Base-by-base conservation (phyloP, 1,140 invertebrate species). In the Brachystomella parvula region DNA sequence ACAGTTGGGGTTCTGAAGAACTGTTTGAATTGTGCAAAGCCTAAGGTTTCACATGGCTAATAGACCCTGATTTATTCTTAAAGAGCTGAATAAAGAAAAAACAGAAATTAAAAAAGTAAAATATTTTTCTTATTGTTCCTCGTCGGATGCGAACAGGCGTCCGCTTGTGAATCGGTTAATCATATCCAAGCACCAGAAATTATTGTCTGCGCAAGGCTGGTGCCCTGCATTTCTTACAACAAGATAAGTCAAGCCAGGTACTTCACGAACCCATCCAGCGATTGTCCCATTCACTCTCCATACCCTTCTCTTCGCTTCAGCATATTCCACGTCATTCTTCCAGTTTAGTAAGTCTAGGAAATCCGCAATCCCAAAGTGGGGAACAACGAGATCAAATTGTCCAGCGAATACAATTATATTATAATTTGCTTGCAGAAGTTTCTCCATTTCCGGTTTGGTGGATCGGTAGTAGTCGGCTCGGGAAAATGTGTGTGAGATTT, bases 341-440 rank as follows among this genome's bases (percentile, higher is more conserved):
- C 90, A 93, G 44, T 87, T 79, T 0, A 93, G 75, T 3, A 75
- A 77, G 30, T 77, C 66, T 6, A 93, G 75, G 75, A 87, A 91
- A 70, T 86, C 86, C 56, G 86, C 82, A 0, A 89, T 90, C 32
- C 88, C 74, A 0, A 89, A 85, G 76, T 90, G 90, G 1, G 89
- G 86, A 1, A 91, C 86, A 73, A 92, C 90, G 21, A 94, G 86
- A 75, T 94, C 90, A 39, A 93, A 75, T 74, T 92, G 89, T 0
- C 90, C 90, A 74, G 85, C 91, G 75, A 92, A 94, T 59, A 89
- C 81, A 3, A 89, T 78, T 2, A 74, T 70, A 3, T 58, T 70
- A 56, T 70, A 71, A n/a, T 65, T 30, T 31, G 47, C 33, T 32
- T 70, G 58, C 21, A 70, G 33, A 24, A 70, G 67, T 17, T 65